These are phyloP conservation scores for Lottia gigantea DNA, from an alignment of 2,888 invertebrate genomes.

Conservation along the genomic window DNA sequence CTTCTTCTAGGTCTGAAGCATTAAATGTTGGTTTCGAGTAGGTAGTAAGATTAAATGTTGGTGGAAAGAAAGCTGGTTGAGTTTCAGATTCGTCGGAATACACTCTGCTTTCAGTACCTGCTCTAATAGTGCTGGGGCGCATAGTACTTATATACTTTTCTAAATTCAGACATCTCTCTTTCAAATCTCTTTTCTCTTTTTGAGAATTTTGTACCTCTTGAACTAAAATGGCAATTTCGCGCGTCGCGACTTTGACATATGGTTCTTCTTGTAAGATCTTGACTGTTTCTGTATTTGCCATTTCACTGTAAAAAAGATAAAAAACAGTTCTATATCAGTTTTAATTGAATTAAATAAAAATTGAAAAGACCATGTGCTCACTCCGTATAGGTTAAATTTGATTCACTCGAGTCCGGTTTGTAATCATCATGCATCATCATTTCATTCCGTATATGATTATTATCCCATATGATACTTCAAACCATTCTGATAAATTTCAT, in stretches of 20 bases:
- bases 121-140: not conserved
- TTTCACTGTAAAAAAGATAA: too few species aligned
- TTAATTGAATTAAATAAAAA: too few species aligned
- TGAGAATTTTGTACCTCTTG: conserved; percentile 1
- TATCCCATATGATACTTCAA: too few species aligned
- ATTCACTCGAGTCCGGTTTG: too few species aligned
- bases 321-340: too few species aligned
- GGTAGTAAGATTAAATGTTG: not conserved
- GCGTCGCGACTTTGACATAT: not conserved
- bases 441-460: too few species aligned
- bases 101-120: not conserved
- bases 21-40: too few species aligned
- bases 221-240: not conserved
- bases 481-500: too few species aligned
- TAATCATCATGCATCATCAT: too few species aligned
- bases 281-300: too few species aligned
- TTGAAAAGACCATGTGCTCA: too few species aligned
- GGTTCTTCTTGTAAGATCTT: not conserved
- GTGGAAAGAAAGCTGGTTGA: not conserved
- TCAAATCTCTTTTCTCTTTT: not conserved
- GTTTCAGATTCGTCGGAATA: not conserved
- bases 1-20: not conserved
- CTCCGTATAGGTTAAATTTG: too few species aligned
- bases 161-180: not conserved
- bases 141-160: not conserved